These are phyloP conservation scores for Maniola jurtina DNA, from an alignment of 1,140 invertebrate species.

Conservation along the genomic window DNA sequence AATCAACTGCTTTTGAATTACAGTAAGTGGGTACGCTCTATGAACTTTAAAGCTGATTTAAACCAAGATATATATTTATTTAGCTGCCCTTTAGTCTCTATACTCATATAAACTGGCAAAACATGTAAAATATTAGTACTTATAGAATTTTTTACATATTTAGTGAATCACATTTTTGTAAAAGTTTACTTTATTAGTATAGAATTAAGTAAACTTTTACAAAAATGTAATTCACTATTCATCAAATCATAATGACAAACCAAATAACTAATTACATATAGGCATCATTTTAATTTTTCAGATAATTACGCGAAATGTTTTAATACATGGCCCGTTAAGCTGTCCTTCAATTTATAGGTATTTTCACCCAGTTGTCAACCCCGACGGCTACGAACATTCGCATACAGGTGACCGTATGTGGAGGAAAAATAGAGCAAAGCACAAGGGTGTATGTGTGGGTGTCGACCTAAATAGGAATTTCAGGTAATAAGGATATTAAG, in stretches of 20 bases:
- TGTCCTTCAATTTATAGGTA: slow-evolving; percentile 69
- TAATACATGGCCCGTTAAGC: slow-evolving; percentile 19
- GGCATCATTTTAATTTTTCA: slow-evolving; percentile 15
- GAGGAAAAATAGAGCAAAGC: slow-evolving; percentile 83
- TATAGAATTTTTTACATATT: too few species aligned
- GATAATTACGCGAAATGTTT: slow-evolving; percentile 16
- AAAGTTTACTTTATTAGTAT: too few species aligned
- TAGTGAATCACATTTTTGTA: too few species aligned
- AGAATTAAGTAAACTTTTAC: too few species aligned
- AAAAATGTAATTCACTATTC: too few species aligned
- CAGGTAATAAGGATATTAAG: slow-evolving; percentile 46
- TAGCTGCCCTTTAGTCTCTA: too few species aligned
- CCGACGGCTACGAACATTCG: slow-evolving; percentile 84
- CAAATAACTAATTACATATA: neutral
- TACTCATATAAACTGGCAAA: too few species aligned
- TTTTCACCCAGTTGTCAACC: slow-evolving; percentile 85
- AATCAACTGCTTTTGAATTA: too few species aligned
- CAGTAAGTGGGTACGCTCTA: too few species aligned
- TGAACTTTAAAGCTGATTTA: too few species aligned
- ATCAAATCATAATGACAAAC: neutral
- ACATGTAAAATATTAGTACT: too few species aligned
- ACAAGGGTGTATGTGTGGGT: slow-evolving; percentile 75
- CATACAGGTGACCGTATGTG: slow-evolving; percentile 81
- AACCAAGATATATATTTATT: too few species aligned
- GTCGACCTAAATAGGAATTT: slow-evolving; percentile 85